Percentiles rank a stretch among this genome's conserved stretches.
phyloP scores from a whole-genome alignment of 2,888 invertebrate genomes.

The Reticulitermes lucifugus region DNA sequence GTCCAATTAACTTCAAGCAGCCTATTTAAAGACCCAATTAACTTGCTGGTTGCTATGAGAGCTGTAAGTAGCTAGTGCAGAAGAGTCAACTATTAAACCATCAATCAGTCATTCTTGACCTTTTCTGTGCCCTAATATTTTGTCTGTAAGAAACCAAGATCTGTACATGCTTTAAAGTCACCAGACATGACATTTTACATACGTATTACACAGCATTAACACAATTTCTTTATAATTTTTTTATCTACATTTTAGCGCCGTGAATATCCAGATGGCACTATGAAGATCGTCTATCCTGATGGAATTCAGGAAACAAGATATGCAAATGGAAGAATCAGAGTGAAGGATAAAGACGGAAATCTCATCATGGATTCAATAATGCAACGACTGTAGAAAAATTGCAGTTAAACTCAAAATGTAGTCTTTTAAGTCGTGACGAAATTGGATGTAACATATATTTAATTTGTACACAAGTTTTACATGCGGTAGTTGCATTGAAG shows the following conservation, averaged over 20 bases:
- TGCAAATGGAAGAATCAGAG: constrained; percentile 85
- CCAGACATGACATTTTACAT: background rate
- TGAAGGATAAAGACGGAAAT: constrained; percentile 87
- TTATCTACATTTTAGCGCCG: constrained; percentile 68
- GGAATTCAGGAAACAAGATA: constrained; percentile 94
- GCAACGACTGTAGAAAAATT: background rate
- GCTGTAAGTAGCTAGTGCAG: no score
- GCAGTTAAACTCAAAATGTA: background rate
- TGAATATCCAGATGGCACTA: constrained; percentile 93
- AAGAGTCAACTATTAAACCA: no score
- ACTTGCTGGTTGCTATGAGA: no score
- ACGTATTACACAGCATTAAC: background rate
- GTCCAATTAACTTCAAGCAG: no score
- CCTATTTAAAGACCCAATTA: no score
- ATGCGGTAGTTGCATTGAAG: no score
- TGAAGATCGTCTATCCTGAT: constrained; percentile 88
- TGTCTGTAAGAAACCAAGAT: background rate
- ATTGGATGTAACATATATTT: no score
- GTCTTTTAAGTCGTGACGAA: no score
- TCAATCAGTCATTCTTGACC: no score
- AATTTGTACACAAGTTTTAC: no score
- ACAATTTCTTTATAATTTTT: no score
- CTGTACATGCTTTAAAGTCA: background rate
- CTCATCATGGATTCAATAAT: constrained; percentile 78
- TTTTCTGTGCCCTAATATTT: no score